phyloP scores from a whole-genome alignment of 2,888 invertebrate species.

The Cryptocheilus praepositus region DNA sequence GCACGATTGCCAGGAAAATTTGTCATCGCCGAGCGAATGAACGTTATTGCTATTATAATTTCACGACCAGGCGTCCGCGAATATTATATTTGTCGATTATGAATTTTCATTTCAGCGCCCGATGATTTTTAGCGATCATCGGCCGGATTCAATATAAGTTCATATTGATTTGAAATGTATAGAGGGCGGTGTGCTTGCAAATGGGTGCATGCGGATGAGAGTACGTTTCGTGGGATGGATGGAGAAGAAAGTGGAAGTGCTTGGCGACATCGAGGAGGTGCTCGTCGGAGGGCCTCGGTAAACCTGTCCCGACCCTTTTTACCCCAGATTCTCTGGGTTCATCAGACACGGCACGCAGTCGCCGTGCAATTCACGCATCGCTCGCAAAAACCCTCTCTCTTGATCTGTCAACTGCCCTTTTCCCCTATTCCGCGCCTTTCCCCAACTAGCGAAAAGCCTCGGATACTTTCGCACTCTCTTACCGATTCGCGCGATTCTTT shows the following conservation, averaged over 20 bases:
- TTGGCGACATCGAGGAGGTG: constrained; percentile 43
- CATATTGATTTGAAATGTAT: too few relatives aligned
- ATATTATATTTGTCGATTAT: too few relatives aligned
- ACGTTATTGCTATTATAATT: too few relatives aligned
- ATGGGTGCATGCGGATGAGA: constrained; percentile 6
- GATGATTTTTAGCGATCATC: too few relatives aligned
- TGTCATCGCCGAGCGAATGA: too few relatives aligned
- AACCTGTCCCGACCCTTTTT: constrained; percentile 53
- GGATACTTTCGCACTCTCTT: too few relatives aligned
- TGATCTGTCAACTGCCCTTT: constrained; percentile 4
- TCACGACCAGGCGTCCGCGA: too few relatives aligned
- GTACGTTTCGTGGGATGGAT: constrained; percentile 1
- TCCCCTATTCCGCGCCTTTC: not conserved
- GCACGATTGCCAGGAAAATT: too few relatives aligned
- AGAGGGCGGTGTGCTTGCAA: constrained; percentile 3
- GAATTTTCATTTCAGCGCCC: too few relatives aligned
- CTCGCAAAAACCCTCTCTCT: constrained; percentile 37
- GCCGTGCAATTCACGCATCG: constrained; percentile 51
- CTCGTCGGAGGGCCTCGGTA: constrained; percentile 52
- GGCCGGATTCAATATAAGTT: too few relatives aligned
- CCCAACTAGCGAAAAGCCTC: too few relatives aligned
- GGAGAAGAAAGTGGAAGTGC: constrained; percentile 34
- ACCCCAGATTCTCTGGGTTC: constrained; percentile 56
- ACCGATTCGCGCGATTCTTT: constrained; percentile 8
- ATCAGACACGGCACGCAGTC: constrained; percentile 55